Evolutionary conservation across 2,797 vertebrate genomes (phyloP).

Genomic region (Limnodromus scolopaceus): DNA sequence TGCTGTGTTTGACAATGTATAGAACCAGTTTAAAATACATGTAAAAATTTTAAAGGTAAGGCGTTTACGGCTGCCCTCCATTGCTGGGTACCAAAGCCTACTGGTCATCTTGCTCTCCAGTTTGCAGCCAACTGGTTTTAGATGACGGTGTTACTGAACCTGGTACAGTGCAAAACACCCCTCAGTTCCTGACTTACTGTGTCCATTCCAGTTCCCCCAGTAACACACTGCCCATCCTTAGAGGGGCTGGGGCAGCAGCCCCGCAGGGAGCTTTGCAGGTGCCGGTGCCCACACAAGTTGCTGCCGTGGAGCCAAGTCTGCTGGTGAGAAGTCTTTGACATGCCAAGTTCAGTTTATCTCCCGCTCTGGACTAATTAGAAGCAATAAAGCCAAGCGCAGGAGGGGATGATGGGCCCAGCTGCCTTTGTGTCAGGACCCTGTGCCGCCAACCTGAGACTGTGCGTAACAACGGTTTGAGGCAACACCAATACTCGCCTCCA

Average conservation of each 20-base stretch:
- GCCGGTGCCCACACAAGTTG: background rate
- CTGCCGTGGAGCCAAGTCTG: background rate
- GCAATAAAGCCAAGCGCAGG: background rate
- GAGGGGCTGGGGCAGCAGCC: background rate
- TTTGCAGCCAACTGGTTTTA: background rate
- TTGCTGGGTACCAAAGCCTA: background rate
- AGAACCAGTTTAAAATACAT: background rate
- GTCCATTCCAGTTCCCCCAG: background rate
- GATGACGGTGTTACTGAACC: background rate
- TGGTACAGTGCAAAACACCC: background rate
- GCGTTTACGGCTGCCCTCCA: background rate
- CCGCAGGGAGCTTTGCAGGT: background rate
- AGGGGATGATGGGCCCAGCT: background rate
- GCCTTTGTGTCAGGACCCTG: background rate
- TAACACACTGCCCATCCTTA: background rate
- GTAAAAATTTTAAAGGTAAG: background rate
- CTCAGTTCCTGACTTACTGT: fast-evolving
- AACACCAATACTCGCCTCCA: background rate
- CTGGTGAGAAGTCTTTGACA: background rate
- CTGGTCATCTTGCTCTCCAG: background rate
- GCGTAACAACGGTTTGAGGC: background rate
- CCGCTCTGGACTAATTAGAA: background rate
- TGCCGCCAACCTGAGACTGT: background rate
- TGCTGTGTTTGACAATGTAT: background rate
- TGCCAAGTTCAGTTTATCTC: slow-evolving; percentile 11